A percentile compares a stretch with the other conserved stretches of the same genome.
These are phyloP conservation scores for Biston betularia DNA, from an alignment of 2,888 invertebrate genomes.

Conservation along the genomic window DNA sequence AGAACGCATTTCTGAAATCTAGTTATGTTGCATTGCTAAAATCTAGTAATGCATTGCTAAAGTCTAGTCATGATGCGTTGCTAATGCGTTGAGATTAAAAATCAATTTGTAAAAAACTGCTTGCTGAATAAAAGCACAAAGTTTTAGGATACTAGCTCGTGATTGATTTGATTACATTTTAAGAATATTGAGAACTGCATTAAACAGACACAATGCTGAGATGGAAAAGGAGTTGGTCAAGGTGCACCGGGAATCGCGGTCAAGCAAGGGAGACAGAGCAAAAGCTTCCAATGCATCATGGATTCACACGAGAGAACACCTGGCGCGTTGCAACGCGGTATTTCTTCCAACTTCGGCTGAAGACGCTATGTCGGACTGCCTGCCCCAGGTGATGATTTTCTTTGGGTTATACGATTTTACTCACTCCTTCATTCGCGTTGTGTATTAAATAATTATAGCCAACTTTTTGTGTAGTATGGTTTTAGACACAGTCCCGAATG, in stretches of 20 bases:
- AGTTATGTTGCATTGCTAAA: no score
- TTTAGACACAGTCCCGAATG: no score
- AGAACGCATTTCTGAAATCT: no score
- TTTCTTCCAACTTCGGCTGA: slow-evolving; percentile 62
- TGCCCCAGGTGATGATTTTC: slow-evolving; percentile 38
- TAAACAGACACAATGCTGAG: slow-evolving; percentile 90
- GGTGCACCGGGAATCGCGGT: slow-evolving; percentile 88
- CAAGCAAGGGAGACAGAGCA: slow-evolving; percentile 64
- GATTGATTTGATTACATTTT: not conserved
- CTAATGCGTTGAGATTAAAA: no score
- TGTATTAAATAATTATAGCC: no score
- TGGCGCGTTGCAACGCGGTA: slow-evolving; percentile 72
- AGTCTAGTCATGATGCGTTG: no score
- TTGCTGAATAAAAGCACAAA: no score
- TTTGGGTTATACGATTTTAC: slow-evolving; percentile 28
- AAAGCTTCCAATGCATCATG: slow-evolving; percentile 61
- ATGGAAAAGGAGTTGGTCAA: slow-evolving; percentile 93
- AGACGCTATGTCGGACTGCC: slow-evolving; percentile 24
- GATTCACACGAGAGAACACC: slow-evolving; percentile 78
- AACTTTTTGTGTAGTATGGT: no score
- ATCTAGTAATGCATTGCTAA: no score
- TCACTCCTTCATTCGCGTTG: not conserved
- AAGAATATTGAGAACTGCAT: slow-evolving; percentile 3
- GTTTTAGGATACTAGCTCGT: not conserved
- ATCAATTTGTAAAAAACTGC: no score